Conservation (phyloP, 2,797 vertebrate species). For the Arctocebus calabarensis region DNA sequence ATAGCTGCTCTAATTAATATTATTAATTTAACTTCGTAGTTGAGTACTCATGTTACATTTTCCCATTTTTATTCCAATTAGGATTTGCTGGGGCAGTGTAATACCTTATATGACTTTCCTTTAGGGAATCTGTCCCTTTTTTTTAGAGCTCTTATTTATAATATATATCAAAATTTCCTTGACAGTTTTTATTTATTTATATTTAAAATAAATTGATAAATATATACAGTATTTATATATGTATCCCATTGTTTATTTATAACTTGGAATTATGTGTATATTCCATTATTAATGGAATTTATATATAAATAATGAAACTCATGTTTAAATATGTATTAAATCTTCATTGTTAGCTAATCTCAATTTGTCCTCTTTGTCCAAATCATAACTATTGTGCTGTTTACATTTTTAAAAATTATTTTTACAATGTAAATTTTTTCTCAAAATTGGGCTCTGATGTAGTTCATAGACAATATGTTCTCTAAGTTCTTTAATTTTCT, state of each 20-base stretch:
- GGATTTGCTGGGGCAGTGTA: neutral
- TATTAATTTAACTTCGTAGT: neutral
- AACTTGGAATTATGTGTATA: neutral
- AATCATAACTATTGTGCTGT: neutral
- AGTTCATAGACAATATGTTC: neutral
- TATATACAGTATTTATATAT: constrained; percentile 61
- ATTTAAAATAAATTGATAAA: neutral
- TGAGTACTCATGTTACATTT: neutral
- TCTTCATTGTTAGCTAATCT: neutral
- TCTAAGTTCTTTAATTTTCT: neutral
- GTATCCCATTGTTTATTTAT: neutral
- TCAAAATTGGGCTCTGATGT: neutral
- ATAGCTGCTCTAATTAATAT: neutral
- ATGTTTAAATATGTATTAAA: neutral
- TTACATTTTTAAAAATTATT: neutral
- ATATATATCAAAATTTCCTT: neutral
- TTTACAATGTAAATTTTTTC: neutral
- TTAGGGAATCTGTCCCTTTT: neutral
- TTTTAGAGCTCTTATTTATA: neutral
- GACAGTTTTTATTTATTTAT: neutral
- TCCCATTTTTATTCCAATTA: neutral
- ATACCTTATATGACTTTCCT: neutral
- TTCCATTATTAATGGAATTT: neutral
- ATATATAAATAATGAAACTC: neutral
- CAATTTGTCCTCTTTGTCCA: neutral